Evolutionary conservation across 2,797 vertebrate species (phyloP).

Genomic region (Parambassis ranga): DNA sequence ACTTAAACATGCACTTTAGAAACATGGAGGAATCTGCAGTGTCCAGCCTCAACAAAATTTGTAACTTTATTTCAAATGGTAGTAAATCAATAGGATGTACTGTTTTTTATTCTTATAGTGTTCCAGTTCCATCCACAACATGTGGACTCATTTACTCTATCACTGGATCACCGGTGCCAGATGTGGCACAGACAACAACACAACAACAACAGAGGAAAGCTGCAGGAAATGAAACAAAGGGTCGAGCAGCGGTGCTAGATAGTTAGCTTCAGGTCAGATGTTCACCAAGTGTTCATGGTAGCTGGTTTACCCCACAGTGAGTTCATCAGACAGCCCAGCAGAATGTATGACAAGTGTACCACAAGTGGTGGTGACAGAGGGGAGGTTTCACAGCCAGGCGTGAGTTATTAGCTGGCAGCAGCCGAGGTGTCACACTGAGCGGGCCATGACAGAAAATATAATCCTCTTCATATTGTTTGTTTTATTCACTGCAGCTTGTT

Average conservation of each 20-base stretch:
- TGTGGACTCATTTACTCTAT: no score
- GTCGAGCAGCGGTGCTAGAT: background rate
- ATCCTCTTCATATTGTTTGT: background rate
- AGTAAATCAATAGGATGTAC: conserved; percentile 5
- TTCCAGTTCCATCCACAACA: background rate
- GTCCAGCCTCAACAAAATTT: conserved; percentile 22
- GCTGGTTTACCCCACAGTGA: conserved; percentile 45
- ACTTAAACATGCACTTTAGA: conserved; percentile 64
- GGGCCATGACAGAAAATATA: background rate
- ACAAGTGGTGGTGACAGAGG: conserved; percentile 27
- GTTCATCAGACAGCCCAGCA: conserved; percentile 56
- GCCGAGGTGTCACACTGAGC: background rate
- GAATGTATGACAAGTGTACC: conserved; percentile 57
- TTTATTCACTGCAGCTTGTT: no score
- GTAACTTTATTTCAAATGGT: conserved; percentile 17
- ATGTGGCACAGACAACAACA: no score
- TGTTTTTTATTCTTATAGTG: background rate
- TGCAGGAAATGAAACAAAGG: conserved; percentile 16
- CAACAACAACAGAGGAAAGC: background rate
- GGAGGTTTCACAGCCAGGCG: conserved; percentile 44
- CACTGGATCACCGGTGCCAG: no score
- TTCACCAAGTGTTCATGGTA: conserved; percentile 7
- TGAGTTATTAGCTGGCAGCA: conserved; percentile 33
- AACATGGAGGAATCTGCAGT: conserved; percentile 28
- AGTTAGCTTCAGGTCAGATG: conserved; percentile 29